Conservation (phyloP, 2,888 invertebrate species). For the Ormyrus rosae region DNA sequence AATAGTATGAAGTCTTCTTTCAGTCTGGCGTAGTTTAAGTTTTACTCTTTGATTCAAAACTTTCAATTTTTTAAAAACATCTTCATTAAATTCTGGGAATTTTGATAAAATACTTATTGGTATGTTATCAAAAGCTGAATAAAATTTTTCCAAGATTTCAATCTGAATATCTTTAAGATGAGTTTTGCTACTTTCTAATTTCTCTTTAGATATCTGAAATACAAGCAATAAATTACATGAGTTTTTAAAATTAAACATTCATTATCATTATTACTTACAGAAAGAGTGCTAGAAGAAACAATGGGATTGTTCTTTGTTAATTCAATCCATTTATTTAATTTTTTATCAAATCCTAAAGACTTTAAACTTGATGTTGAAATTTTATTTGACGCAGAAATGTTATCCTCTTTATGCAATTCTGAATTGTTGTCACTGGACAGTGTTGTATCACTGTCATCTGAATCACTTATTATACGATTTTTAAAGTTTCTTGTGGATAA, state of each 20-base stretch:
- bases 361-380: constrained; percentile 62
- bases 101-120: constrained; percentile 80
- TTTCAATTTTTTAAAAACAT: constrained; percentile 79
- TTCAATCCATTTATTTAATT: constrained; percentile 43
- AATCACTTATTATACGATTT: constrained; percentile 22
- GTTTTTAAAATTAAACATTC: background rate
- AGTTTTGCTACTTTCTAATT: constrained; percentile 62
- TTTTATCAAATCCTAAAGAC: constrained; percentile 62
- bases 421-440: no score
- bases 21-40: constrained; percentile 76
- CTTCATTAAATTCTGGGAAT: constrained; percentile 80
- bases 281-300: constrained; percentile 21
- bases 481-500: background rate
- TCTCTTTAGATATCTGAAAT: constrained; percentile 62
- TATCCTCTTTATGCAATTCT: background rate
- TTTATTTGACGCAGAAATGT: constrained; percentile 35
- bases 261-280: constrained; percentile 21
- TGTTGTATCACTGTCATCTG: constrained; percentile 21
- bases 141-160: constrained; percentile 81
- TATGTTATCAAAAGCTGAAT: constrained; percentile 80
- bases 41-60: constrained; percentile 79
- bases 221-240: constrained; percentile 1
- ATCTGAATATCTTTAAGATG: constrained; percentile 78
- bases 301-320: constrained; percentile 60
- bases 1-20: constrained; percentile 58